phyloP scores from a whole-genome alignment of 1,140 invertebrate genomes.

The Neelides sp. region DNA sequence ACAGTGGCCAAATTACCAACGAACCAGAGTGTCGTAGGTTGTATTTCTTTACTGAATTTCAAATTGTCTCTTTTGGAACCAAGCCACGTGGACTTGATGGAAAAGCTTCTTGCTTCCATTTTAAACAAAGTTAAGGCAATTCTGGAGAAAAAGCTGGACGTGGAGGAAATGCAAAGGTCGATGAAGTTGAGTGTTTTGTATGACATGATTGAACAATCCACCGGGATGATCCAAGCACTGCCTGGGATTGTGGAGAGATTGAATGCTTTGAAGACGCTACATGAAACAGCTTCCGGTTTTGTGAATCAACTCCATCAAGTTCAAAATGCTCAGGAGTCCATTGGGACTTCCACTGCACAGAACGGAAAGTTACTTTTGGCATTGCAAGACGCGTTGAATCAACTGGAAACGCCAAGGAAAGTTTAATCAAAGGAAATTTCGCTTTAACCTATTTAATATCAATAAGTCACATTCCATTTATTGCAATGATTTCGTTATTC shows the following conservation, averaged over 20 bases:
- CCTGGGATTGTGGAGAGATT: conserved; percentile 22
- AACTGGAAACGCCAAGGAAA: too few species aligned
- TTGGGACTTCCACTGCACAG: conserved; percentile 21
- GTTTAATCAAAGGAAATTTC: too few species aligned
- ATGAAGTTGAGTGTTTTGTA: conserved; percentile 31
- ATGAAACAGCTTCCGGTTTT: conserved; percentile 21
- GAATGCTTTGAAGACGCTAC: conserved; percentile 18
- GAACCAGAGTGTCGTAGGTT: too few species aligned
- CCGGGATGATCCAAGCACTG: conserved; percentile 24
- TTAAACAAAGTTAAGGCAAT: conserved; percentile 41
- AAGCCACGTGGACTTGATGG: conserved; percentile 41
- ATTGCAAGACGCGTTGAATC: conserved; percentile 15
- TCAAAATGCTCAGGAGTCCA: conserved; percentile 25
- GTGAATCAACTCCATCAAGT: conserved; percentile 21
- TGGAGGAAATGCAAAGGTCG: conserved; percentile 28
- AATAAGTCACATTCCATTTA: too few species aligned
- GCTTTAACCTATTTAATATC: too few species aligned
- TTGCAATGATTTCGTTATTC: too few species aligned
- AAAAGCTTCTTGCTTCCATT: conserved; percentile 39
- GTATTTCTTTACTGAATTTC: too few species aligned
- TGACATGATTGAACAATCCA: conserved; percentile 29
- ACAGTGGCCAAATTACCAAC: too few species aligned
- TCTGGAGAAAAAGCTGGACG: conserved; percentile 39
- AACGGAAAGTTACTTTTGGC: conserved; percentile 24
- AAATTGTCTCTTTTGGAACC: conserved; percentile 42